Evolutionary conservation across 2,797 vertebrate species (phyloP), one percentile per base, ranked within the genome.

Genomic region (Halcyon chelicuti): DNA sequence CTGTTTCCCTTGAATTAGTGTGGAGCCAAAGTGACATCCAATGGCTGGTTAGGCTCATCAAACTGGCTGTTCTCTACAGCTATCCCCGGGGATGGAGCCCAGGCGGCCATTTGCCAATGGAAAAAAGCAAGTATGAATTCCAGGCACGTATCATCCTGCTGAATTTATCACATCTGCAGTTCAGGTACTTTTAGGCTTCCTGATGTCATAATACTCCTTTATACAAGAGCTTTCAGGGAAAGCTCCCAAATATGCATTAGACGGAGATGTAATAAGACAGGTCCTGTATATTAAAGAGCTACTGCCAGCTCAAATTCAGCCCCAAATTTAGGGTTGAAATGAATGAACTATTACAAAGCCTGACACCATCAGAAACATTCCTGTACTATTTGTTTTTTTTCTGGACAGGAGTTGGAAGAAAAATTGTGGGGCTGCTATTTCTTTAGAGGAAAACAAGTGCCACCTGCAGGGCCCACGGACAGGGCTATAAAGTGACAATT

Each of bases 21-120:
- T 96, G 94, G 93, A 97, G 96, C 90, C 96, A 97, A 97, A 97
- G 95, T 97, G 96, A 94, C 96, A 97, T 97, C 95, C 95, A 96
- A 96, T 97, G 96, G 96, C 91, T 96, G 95, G 93, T 97, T 97
- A 97, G 91, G 94, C 91, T 96, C 93, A 97, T 96, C 96, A 97
- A 92, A 96, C 93, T 93, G 93, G 93, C 96, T 95, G 93, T 96
- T 97, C 88, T 96, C 79, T 88, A 93, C 84, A 93, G 84, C 78
- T 96, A 29, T 95, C 92, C 91, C 78, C 4, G 63, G 95, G 89
- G 96, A 96, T 82, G 87, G 86, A 93, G 80, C 85, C 86, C 92
- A 91, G 93, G 73, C 47, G 35, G 92, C 87, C 93, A 94, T 96
- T 97, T 96, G 94, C 95, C 96, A 96, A 90, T 61, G 75, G 94